Evolutionary conservation across 2,113 vertebrate species (phyloP).

Genomic region (Cryptotis parvus): DNA sequence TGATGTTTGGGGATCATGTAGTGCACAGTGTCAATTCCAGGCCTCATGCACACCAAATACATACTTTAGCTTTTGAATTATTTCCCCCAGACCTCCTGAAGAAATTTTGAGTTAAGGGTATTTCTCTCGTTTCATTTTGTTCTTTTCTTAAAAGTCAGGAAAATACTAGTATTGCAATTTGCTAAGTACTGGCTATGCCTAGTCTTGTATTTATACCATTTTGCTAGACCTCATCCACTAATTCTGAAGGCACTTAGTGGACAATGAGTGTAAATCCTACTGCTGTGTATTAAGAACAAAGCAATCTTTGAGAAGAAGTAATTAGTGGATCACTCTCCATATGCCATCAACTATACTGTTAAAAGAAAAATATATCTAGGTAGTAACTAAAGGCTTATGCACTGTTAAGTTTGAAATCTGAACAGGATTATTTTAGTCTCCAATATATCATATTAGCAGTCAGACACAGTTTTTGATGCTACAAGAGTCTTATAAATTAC

Average conservation of each 20-base stretch:
- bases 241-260: conserved; percentile 24
- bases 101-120: conserved; percentile 27
- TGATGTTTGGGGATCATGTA: too few relatives aligned
- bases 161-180: conserved; percentile 74
- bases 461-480: background rate
- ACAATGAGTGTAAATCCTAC: background rate
- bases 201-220: conserved; percentile 62
- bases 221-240: conserved; percentile 30
- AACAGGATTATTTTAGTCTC: conserved; percentile 36
- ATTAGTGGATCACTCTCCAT: background rate
- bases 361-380: conserved; percentile 55
- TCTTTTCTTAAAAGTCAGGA: conserved; percentile 69
- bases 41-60: too few relatives aligned
- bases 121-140: background rate
- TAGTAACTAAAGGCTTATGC: conserved; percentile 35
- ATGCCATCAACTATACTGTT: conserved; percentile 37
- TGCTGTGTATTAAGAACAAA: conserved; percentile 67
- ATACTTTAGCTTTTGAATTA: too few relatives aligned
- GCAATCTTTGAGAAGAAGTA: conserved; percentile 46
- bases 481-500: background rate
- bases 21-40: too few relatives aligned
- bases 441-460: conserved; percentile 14
- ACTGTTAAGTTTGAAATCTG: conserved; percentile 49
- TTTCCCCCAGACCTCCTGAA: background rate
- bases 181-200: conserved; percentile 58